Evolutionary conservation across 2,888 invertebrate genomes (phyloP).

Genomic region (Eupsilia transversa): DNA sequence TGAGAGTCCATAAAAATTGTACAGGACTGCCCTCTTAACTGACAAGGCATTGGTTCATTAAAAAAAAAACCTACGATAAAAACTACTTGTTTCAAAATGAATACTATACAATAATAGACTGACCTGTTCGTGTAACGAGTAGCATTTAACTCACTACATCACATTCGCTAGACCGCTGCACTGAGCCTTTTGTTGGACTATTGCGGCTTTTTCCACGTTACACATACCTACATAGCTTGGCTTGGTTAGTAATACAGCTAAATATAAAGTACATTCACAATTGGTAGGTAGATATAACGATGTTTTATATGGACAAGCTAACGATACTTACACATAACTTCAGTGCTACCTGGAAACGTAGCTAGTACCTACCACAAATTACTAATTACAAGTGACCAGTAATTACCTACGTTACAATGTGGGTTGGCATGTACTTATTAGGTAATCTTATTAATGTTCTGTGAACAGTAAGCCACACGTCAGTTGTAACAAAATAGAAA

Average conservation of each 20-base stretch:
- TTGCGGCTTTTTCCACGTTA: background rate
- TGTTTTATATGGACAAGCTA: background rate
- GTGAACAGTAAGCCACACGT: background rate
- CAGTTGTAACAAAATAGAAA: no score
- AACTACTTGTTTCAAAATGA: background rate
- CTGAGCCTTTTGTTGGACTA: background rate
- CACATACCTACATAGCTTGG: background rate
- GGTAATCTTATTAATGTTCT: background rate
- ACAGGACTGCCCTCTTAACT: background rate
- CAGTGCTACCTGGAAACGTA: background rate
- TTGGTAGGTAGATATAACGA: background rate
- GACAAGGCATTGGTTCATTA: background rate
- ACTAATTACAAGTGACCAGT: background rate
- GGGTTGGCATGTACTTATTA: background rate
- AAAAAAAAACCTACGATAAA: background rate
- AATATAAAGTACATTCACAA: background rate
- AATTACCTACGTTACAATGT: constrained; percentile 7
- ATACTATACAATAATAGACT: background rate
- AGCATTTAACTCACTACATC: background rate
- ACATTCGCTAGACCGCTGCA: no score
- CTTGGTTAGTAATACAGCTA: background rate
- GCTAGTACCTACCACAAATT: background rate
- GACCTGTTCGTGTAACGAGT: background rate
- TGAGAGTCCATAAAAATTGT: background rate
- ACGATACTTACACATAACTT: background rate